Evolutionary conservation across 2,113 vertebrate species (phyloP), one percentile per base, ranked within the genome.

Genomic region (Cepphus grylle): DNA sequence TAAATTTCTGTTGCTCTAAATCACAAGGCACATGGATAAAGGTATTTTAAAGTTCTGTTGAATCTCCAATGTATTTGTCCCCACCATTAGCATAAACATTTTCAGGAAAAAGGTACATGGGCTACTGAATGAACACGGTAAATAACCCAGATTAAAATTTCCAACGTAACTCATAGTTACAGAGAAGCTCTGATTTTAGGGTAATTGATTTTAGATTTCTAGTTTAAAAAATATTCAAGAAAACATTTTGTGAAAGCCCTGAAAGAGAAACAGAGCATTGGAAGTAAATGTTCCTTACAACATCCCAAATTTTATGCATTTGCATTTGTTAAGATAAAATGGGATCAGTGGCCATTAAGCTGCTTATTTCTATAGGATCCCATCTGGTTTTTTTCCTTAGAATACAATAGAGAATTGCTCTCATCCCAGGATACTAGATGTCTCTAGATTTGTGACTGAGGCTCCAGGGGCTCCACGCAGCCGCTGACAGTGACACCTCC

Each of bases 401-500:
- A 92, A n/a, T 3, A 6, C 21, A 50, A 13, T 1, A n/a, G 50
- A 34, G 14, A 61, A 50, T 42, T 72, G 22, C 36, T 76, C 91
- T 87, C 40, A 76, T 52, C 40, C 25, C 36, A 38, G 34, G 19
- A 53, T 11, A 52, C 12, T n/a, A 6, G 23, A 12, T 10, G 4
- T 34, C 55, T 88, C 34, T 45, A 73, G 34, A 47, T 21, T 47
- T 49, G 22, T 11, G 34, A 65, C n/a, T 34, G 69, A 36, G 30
- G 47, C 40, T 22, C 26, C 26, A 17, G 32, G 16, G 11, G 40
- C 30, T 70, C 45, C 34, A 18, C 30, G 2, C 36, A 63, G 55
- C 32, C 59, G 56, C 49, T 43, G 32, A 15, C 23, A 56, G 45
- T 7, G 55, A 36, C 0, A 0, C 0, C 1, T 47, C 55, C 38